Base-by-base conservation (phyloP, 1,140 invertebrate species). In the Polypedilum pembai region DNA sequence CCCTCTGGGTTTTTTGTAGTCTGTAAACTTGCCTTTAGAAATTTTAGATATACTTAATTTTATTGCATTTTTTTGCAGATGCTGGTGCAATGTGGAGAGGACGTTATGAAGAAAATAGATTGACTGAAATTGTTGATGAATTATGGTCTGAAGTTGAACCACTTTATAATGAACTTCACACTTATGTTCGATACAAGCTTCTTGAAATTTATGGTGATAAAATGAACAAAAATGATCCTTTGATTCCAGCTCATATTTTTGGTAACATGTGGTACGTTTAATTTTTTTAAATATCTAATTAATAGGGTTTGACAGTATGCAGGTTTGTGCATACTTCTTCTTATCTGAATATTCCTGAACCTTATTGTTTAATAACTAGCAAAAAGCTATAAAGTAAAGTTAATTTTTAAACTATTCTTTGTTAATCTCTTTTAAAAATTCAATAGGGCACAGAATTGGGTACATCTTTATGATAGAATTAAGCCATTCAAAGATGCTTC, bases 221-320 rank as follows among this genome's bases (percentile, higher is more conserved):
- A 41, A 77, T 83, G 0, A 78, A 81, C 18, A 76, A 78, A 0
- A 75, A 75, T 2, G 78, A 83, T 21, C 80, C 79, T n/a, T 79
- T 82, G 7, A 81, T 83, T n/a, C 83, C 81, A 0, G 82, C 83
- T 8, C 82, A 84, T 75, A 33, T 83, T 24, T 74, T 83, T 75
- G 83, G 82, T 75, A 82, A 82, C 77, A 92, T 95, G 90, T 94
- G 92, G 92, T 90, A 87, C 0, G 92, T 94, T 80, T 82, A 83
- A 0, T 93, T 3, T 86, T 86, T 21, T 86, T 91, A n/a, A 33
- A 33, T 3, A 5, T 33, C 1, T 33, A n/a, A n/a, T n/a, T n/a
- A n/a, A n/a, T n/a, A n/a, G n/a, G n/a, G n/a, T n/a, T n/a, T n/a
- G n/a, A n/a, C n/a, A n/a, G n/a, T n/a, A n/a, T n/a, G n/a, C n/a